Evolutionary conservation across 2,888 invertebrate genomes (phyloP), one percentile per base, ranked within the genome.

Genomic region (Tetrapedia diversipes): DNA sequence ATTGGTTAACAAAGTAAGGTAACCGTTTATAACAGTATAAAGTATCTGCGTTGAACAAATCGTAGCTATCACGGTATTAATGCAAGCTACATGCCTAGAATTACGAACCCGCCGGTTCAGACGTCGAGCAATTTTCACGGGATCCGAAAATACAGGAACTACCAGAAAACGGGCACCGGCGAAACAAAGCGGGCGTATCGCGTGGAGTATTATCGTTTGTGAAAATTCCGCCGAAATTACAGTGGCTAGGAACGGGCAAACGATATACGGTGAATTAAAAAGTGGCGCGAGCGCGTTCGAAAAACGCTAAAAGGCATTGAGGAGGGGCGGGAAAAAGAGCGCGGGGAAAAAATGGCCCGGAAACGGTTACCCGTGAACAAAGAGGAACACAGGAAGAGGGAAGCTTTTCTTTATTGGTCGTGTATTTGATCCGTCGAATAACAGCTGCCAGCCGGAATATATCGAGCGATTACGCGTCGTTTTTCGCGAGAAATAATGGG

Each of bases 241-340:
- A 32, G 6, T 0, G 43, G 45, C 14, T n/a, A 60, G 22, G 11
- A 41, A 27, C 34, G 56, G 4, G 14, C 45, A 41, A 41, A 59
- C 60, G 60, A 22, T 29, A 19, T 45, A 16, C 43, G 29, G 32
- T 22, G 60, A 43, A 47, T 60, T 34, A 32, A 45, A 60, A 60
- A 34, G 32, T 32, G 22, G 14, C 8, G 11, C 32, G 32, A 24
- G 8, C n/a, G 14, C n/a, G n/a, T 51, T 19, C 24, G 32, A 32
- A 34, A 47, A 60, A 34, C 60, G 16, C 6, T 60, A 32, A 60
- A 43, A 32, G n/a, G 22, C 32, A 47, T 60, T 60, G 34, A 60
- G 34, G 34, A 34, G 22, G 22, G 22, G 22, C 10, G 22, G 45
- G 32, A 0, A 34, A 45, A 27, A n/a, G n/a, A n/a, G n/a, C 39